A percentile compares a stretch with the other conserved stretches of the same genome.
These are phyloP conservation scores for Gallinago jamesoni DNA, from an alignment of 2,113 vertebrate species.

Conservation along the genomic window DNA sequence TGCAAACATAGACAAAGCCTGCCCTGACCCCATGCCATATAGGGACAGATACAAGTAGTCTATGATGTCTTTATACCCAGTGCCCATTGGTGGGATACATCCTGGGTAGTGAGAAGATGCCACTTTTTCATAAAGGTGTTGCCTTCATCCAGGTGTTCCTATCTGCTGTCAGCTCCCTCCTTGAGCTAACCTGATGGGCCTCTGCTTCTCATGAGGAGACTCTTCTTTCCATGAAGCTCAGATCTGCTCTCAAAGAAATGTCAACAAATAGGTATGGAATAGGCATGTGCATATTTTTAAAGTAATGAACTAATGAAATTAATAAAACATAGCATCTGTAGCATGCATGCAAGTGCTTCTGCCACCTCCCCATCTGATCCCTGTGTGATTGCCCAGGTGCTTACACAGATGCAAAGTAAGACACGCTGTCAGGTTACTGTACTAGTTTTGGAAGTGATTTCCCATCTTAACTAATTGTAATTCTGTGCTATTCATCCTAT, in stretches of 20 bases:
- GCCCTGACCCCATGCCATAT: accelerated
- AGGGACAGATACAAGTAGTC: accelerated
- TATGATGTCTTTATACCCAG: not conserved
- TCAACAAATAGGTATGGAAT: not conserved
- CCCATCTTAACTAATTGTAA: not conserved
- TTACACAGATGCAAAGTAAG: not conserved
- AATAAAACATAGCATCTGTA: not conserved
- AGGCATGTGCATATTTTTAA: not conserved
- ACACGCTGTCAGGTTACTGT: not conserved
- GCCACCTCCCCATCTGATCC: accelerated
- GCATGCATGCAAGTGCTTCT: not conserved
- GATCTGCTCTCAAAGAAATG: not conserved
- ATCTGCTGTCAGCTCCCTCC: not conserved
- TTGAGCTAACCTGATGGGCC: not conserved
- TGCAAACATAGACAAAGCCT: not conserved
- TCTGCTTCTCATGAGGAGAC: not conserved
- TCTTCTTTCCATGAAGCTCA: not conserved
- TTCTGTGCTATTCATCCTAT: not conserved
- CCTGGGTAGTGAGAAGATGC: not conserved
- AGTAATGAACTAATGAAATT: not conserved
- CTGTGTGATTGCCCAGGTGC: not conserved
- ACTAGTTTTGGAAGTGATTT: not conserved
- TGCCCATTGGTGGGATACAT: not conserved
- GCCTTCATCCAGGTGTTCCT: not conserved
- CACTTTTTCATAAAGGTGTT: not conserved